These are phyloP conservation scores for Drosophila nasuta DNA, from an alignment of 1,140 invertebrate species.

Conservation along the genomic window DNA sequence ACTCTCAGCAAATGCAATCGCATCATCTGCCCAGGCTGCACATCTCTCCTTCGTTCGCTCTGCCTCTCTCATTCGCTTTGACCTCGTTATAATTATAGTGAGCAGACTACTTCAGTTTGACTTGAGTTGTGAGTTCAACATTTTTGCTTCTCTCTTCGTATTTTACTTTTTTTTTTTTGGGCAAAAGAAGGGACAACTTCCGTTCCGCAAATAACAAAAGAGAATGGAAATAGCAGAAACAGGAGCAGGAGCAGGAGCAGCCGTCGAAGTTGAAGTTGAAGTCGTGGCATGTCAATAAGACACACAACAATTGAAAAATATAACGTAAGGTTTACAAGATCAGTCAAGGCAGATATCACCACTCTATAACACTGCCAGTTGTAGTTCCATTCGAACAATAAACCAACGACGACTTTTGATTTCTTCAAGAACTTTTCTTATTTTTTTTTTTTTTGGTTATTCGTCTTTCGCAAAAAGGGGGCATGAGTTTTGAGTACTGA, in stretches of 20 bases:
- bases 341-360: constrained; percentile 57
- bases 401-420: constrained; percentile 68
- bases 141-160: constrained; percentile 18
- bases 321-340: constrained; percentile 70
- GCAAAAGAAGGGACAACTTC: constrained; percentile 54
- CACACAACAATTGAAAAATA: constrained; percentile 53
- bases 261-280: constrained; percentile 38
- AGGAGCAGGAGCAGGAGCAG: constrained; percentile 11
- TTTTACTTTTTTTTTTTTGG: constrained; percentile 29
- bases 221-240: constrained; percentile 23
- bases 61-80: constrained; percentile 33
- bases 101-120: constrained; percentile 50
- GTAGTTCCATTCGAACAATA: constrained; percentile 59
- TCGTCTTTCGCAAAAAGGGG: constrained; percentile 8
- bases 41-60: constrained; percentile 13
- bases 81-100: constrained; percentile 78
- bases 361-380: constrained; percentile 14
- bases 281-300: constrained; percentile 75
- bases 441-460: no score
- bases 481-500: constrained; percentile 3
- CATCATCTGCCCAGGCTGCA: constrained; percentile 21
- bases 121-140: constrained; percentile 18
- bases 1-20: constrained; percentile 10
- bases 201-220: constrained; percentile 45
- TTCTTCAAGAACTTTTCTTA: constrained; percentile 66